Evolutionary conservation across 2,888 invertebrate genomes (phyloP).

Genomic region (Drosophila rubida): DNA sequence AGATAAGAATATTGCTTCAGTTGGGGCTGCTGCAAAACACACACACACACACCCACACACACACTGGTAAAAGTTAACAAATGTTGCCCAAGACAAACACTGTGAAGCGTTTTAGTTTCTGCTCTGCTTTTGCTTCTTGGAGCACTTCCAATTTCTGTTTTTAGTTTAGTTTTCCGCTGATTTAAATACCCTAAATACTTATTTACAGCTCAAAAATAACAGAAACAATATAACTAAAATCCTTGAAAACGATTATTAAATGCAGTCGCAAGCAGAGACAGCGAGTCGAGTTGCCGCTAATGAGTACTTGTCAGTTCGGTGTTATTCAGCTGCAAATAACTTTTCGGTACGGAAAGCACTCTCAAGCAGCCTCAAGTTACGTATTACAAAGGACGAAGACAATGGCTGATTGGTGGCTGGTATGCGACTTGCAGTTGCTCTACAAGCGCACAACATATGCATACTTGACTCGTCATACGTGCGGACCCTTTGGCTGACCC

Average conservation of each 20-base stretch:
- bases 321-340: not conserved
- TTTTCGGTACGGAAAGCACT: not conserved
- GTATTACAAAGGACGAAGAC: not conserved
- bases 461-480: not conserved
- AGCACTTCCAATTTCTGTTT: slow-evolving; percentile 34
- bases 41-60: slow-evolving; percentile 13
- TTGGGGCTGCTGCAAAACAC: slow-evolving; percentile 43
- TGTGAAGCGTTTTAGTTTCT: slow-evolving; percentile 37
- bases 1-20: slow-evolving; percentile 76
- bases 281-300: not conserved
- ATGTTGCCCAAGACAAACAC: slow-evolving; percentile 58
- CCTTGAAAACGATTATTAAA: not conserved
- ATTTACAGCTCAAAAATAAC: not conserved
- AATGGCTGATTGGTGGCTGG: not conserved
- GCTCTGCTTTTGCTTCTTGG: slow-evolving; percentile 26
- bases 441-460: not conserved
- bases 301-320: not conserved
- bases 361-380: not conserved
- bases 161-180: slow-evolving; percentile 3
- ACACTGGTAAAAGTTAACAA: slow-evolving; percentile 29
- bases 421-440: not conserved
- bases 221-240: not conserved
- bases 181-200: slow-evolving; percentile 22
- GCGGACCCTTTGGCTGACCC: not conserved
- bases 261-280: not conserved